Evolutionary conservation across 2,888 invertebrate species (phyloP).

Genomic region (Orthosia gracilis): DNA sequence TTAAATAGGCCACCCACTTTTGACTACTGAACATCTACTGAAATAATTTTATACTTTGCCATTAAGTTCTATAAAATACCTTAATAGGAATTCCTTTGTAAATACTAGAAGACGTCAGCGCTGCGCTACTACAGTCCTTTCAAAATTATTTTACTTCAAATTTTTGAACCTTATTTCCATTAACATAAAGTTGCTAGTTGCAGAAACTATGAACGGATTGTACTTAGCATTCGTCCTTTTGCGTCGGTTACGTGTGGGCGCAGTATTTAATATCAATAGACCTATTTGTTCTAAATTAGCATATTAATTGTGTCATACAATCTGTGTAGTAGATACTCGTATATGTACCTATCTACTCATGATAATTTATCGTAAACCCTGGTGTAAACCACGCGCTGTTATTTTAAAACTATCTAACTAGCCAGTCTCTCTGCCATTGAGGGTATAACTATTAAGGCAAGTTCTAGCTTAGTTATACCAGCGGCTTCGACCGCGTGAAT

Average conservation of each 20-base stretch:
- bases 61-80: neutral
- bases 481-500: too few relatives aligned
- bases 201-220: too few relatives aligned
- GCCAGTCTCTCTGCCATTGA: too few relatives aligned
- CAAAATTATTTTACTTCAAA: too few relatives aligned
- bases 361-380: neutral
- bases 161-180: too few relatives aligned
- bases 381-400: neutral
- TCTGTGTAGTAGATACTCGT: neutral
- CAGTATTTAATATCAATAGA: slow-evolving; percentile 22
- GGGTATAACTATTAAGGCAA: too few relatives aligned
- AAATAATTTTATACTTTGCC: neutral
- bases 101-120: slow-evolving; percentile 14
- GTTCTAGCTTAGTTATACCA: too few relatives aligned
- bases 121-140: too few relatives aligned
- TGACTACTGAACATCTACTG: neutral
- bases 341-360: neutral
- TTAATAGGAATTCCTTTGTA: slow-evolving; percentile 1
- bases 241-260: slow-evolving; percentile 25
- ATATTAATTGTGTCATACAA: slow-evolving; percentile 45
- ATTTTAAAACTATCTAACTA: neutral
- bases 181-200: too few relatives aligned
- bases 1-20: neutral
- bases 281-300: slow-evolving; percentile 37
- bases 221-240: slow-evolving; percentile 24